Base-by-base conservation (phyloP, 2,888 invertebrate genomes). In the Lysandra coridon region DNA sequence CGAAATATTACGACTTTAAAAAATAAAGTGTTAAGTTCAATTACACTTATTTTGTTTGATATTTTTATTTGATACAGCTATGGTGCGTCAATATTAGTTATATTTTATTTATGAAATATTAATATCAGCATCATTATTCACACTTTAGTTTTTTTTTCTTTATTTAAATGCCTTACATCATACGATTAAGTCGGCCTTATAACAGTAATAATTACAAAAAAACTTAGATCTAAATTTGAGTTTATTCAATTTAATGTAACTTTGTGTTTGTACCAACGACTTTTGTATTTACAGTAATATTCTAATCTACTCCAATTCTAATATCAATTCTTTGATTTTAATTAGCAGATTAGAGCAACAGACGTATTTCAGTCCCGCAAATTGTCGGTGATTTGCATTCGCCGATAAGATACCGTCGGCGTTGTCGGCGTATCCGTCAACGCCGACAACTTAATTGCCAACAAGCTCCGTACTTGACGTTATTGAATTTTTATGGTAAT, bases 311-410 rank as follows among this genome's bases (percentile, higher is more conserved):
- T 69, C 14, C 30, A 30, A 30, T 64, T 33, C 17, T 69, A 69
- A 69, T 69, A 37, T 69, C 5, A 37, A 69, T 33, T 33, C 7
- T 69, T 33, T 69, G 0, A 69, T 69, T 69, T 37, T 69, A 69
- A 69, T 69, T 69, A 69, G 33, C 69, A 69, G 69, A 69, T 44
- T 74, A 74, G 23, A 40, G 74, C 23, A 74, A 44, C 57, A 10
- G 40, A 12, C 57, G 74, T 75, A 40, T 37, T 73, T 79, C 30
- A 78, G 60, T 44, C 73, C 73, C 79, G 80, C 80, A 79, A 81
- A 80, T 81, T 80, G 81, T 80, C 74, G 75, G 49, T 74, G 79
- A 81, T 81, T 81, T 80, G 77, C 80, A 80, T 81, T 81, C 80
- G 77, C 80, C 75, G 81, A 81, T 81, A 81, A 81, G 79, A 77